Conservation (phyloP, 2,888 invertebrate genomes). For the Coecobrya sp. region DNA sequence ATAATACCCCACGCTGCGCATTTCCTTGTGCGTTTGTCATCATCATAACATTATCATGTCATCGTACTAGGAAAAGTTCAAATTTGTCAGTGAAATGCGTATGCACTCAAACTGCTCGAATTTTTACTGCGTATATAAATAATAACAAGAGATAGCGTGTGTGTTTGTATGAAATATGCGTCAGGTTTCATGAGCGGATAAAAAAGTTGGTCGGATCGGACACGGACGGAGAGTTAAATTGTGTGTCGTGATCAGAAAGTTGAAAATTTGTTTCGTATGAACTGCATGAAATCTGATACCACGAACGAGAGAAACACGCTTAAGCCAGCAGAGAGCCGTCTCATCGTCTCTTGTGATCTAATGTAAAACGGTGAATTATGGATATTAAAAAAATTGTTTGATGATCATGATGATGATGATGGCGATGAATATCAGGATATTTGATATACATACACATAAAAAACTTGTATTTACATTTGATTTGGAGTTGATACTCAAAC, state of each 20-base stretch:
- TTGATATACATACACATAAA: too few relatives aligned
- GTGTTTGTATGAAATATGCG: conserved; percentile 5
- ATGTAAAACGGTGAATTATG: conserved; percentile 46
- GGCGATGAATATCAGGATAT: conserved; percentile 5
- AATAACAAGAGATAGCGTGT: conserved; percentile 3
- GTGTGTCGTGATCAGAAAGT: conserved; percentile 41
- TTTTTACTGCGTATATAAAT: conserved; percentile 5
- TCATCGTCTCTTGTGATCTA: background rate
- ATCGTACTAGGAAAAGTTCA: too few relatives aligned
- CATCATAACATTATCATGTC: background rate
- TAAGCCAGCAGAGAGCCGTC: background rate
- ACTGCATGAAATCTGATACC: conserved; percentile 30
- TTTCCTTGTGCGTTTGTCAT: background rate
- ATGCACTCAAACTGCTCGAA: background rate
- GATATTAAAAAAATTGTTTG: conserved; percentile 48
- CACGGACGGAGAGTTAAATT: background rate
- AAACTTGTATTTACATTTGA: conserved; percentile 25
- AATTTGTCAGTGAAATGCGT: conserved; percentile 52
- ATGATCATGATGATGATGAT: conserved; percentile 18
- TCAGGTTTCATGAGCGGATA: background rate
- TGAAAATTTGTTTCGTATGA: background rate
- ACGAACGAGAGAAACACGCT: background rate
- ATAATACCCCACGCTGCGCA: conserved; percentile 34
- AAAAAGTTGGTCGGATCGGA: background rate
- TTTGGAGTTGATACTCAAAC: background rate